Evolutionary conservation across 2,888 invertebrate genomes (phyloP).

Genomic region (Aethes cnicana): DNA sequence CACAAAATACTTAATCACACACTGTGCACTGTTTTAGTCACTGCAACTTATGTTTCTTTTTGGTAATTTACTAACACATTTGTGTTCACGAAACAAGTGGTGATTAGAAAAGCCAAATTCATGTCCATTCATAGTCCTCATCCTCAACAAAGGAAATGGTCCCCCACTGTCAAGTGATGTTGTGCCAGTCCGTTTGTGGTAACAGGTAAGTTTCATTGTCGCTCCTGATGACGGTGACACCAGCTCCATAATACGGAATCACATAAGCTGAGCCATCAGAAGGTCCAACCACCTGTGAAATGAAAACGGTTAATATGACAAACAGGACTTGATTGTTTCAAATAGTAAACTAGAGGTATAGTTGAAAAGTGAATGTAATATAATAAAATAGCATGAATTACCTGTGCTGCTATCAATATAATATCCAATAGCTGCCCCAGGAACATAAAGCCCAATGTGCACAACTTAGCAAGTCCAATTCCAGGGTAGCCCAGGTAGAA

Average conservation of each 20-base stretch:
- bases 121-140: constrained; percentile 78
- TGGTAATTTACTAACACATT: too few species aligned
- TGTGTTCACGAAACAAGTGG: background rate
- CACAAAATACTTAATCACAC: too few species aligned
- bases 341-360: too few species aligned
- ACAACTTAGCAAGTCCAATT: constrained; percentile 95
- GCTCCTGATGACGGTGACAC: constrained; percentile 89
- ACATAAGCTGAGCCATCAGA: constrained; percentile 97
- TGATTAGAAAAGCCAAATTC: constrained; percentile 36
- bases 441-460: constrained; percentile 98
- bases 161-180: constrained; percentile 80
- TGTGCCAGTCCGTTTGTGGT: constrained; percentile 90
- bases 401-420: constrained; percentile 95
- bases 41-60: too few species aligned
- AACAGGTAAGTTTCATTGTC: constrained; percentile 92
- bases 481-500: constrained; percentile 99
- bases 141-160: constrained; percentile 73
- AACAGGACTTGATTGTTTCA: too few species aligned
- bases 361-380: background rate
- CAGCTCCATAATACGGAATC: constrained; percentile 96
- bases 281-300: constrained; percentile 89
- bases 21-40: too few species aligned
- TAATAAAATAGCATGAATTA: too few species aligned
- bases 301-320: background rate
- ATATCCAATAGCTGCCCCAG: constrained; percentile 97